Base-by-base conservation (phyloP, 2,797 vertebrate species). In the Epinephelus malabaricus region DNA sequence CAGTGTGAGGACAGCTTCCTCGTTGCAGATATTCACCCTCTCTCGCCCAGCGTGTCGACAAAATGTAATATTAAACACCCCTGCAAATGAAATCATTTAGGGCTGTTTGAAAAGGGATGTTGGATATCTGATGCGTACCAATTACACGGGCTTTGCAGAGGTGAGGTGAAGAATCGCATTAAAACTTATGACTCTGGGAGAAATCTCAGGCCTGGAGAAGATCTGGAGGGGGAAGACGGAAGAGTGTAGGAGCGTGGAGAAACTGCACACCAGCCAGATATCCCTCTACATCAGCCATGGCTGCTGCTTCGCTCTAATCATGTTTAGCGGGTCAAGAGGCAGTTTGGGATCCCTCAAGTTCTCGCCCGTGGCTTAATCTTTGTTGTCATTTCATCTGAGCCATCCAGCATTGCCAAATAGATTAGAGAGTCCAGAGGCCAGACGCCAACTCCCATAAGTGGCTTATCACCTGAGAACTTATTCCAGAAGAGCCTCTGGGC, bases 11-110 rank as follows among this genome's bases (percentile, higher is more conserved):
- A 87, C 88, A 73, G 71, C 83, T 87, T 89, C 78, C 73, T 73
- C 23, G 6, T 58, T 71, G 82, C 83, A 84, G 84, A 90, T 78
- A 79, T 67, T 79, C 92, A 56, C 69, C 60, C 56, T 69, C 86
- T 83, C 83, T 77, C 78, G 83, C 87, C 64, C 69, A 17, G 81
- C 69, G 34, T 88, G 89, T 91, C 79, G 84, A 89, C 81, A 71
- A 89, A 90, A 93, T 93, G 92, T 90, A 94, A 94, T 91, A 95
- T 93, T 94, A 94, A 94, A 94, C 88, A 91, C 69, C 79, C 72
- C 82, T 65, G 89, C 87, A 91, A 93, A 93, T 91, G 81, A 92
- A 94, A 92, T 93, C 81, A 93, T 94, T 93, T 94, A 93, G 82
- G 81, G 83, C 67, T 60, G 75, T 92, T 92, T 89, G 88, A 92